Conservation (phyloP, 2,888 invertebrate species). For the Temnothorax ravouxi region DNA sequence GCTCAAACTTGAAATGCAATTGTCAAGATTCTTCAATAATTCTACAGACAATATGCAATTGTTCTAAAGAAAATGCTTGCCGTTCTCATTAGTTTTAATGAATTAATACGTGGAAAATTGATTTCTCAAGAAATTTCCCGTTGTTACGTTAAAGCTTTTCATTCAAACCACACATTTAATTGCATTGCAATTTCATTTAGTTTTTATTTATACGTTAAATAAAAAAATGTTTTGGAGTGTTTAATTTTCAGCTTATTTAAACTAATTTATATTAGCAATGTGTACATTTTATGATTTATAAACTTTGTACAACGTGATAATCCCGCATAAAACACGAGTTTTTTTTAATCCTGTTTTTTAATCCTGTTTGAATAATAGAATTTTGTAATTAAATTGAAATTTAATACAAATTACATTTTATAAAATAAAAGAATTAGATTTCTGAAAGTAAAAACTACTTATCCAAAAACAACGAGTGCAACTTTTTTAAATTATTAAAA, state of each 20-base stretch:
- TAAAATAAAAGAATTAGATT: background rate
- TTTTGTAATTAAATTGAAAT: background rate
- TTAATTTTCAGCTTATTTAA: constrained; percentile 17
- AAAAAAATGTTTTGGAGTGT: background rate
- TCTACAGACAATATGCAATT: constrained; percentile 32
- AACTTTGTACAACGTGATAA: background rate
- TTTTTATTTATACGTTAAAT: background rate
- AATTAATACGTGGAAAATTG: constrained; percentile 36
- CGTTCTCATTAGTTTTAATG: constrained; percentile 27
- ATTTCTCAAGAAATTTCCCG: constrained; percentile 30
- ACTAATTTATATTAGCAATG: background rate
- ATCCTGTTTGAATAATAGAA: background rate
- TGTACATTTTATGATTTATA: background rate
- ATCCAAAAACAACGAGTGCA: background rate
- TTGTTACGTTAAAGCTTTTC: background rate
- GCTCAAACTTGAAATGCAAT: constrained; percentile 24
- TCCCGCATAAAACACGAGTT: background rate
- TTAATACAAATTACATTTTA: background rate
- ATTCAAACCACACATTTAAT: constrained; percentile 10
- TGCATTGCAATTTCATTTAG: constrained; percentile 2
- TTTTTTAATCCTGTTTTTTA: background rate
- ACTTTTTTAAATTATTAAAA: constrained; percentile 5
- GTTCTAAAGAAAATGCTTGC: constrained; percentile 5
- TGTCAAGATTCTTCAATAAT: constrained; percentile 5
- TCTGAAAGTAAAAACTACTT: background rate